Percentiles rank a stretch among this genome's conserved stretches.
Conservation (phyloP, 2,888 invertebrate genomes). For the Liopterus haemorrhoidalis region DNA sequence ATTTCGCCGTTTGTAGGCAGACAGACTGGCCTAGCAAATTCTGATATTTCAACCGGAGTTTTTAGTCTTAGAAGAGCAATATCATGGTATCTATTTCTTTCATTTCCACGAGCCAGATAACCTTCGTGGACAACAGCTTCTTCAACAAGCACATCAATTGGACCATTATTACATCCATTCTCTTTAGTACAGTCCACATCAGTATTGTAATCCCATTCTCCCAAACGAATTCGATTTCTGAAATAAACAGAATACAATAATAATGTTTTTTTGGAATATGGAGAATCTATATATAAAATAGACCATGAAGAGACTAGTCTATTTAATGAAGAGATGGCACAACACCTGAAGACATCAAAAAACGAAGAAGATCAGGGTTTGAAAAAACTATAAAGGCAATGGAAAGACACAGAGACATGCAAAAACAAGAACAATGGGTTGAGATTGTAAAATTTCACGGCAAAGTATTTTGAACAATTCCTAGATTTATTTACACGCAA, state of each 20-base stretch:
- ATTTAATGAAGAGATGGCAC: too few relatives aligned
- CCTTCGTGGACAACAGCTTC: constrained; percentile 34
- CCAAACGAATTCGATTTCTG: constrained; percentile 10
- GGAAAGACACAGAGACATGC: too few relatives aligned
- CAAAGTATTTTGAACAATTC: too few relatives aligned
- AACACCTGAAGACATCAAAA: too few relatives aligned
- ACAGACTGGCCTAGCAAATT: constrained; percentile 9
- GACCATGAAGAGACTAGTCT: too few relatives aligned
- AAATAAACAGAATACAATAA: background rate
- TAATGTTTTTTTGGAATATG: too few relatives aligned
- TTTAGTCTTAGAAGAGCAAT: constrained; percentile 34
- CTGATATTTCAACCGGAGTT: constrained; percentile 2
- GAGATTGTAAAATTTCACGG: too few relatives aligned
- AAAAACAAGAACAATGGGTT: too few relatives aligned
- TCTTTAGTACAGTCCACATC: constrained; percentile 23
- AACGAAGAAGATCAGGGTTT: too few relatives aligned
- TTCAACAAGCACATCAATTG: constrained; percentile 11
- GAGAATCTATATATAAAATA: too few relatives aligned
- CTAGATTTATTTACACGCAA: too few relatives aligned
- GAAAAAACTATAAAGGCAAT: too few relatives aligned
- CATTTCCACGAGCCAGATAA: constrained; percentile 33
- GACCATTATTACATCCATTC: background rate
- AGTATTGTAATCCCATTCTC: constrained; percentile 16
- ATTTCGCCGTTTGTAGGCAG: constrained; percentile 10
- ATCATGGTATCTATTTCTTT: constrained; percentile 35